These are phyloP conservation scores for Rhyacophila evoluta DNA, from an alignment of 2,888 invertebrate species.

Conservation along the genomic window DNA sequence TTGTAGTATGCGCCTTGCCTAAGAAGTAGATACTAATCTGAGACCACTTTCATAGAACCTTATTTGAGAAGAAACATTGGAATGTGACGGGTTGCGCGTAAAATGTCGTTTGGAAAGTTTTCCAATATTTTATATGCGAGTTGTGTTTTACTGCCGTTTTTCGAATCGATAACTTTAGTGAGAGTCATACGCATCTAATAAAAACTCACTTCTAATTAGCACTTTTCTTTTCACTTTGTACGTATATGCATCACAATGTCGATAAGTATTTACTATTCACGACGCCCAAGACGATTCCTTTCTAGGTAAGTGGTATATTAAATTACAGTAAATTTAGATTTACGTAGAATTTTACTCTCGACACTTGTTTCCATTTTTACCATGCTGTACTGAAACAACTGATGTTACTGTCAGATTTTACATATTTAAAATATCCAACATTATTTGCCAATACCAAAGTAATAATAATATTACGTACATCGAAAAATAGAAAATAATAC, in stretches of 20 bases:
- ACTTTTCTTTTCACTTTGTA: conserved; percentile 4
- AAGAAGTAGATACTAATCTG: too few species aligned
- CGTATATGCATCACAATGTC: neutral
- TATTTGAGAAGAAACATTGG: neutral
- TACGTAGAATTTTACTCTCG: too few species aligned
- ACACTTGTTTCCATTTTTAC: too few species aligned
- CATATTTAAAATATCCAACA: too few species aligned
- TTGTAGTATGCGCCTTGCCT: too few species aligned
- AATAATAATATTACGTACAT: too few species aligned
- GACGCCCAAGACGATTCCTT: neutral
- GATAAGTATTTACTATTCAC: neutral
- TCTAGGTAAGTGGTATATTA: neutral
- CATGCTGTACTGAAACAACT: too few species aligned
- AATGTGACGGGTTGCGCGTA: neutral
- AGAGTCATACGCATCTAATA: neutral
- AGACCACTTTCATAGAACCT: too few species aligned
- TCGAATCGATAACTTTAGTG: conserved; percentile 4
- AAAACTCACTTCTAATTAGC: neutral
- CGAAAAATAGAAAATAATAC: too few species aligned
- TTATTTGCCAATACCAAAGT: too few species aligned
- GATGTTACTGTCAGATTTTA: too few species aligned
- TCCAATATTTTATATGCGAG: conserved; percentile 7
- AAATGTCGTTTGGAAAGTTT: conserved; percentile 6
- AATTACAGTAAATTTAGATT: too few species aligned
- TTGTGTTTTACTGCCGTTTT: conserved; percentile 24